phyloP scores from a whole-genome alignment of 2,113 vertebrate species.

The Origma solitaria region DNA sequence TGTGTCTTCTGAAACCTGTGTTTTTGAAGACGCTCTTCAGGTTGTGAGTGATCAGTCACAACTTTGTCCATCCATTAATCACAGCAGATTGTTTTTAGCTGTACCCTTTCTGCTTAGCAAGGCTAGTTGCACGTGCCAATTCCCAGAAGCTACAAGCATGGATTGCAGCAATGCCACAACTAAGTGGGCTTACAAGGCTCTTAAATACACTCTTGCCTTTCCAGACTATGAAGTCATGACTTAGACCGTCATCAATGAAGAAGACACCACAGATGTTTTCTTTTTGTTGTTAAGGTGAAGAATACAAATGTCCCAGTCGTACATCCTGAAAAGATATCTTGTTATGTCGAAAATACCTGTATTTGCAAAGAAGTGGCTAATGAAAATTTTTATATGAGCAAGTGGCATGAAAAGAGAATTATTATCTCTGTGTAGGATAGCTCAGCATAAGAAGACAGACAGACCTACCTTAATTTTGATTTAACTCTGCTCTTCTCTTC shows the following conservation, averaged over 20 bases:
- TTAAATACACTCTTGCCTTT: background rate
- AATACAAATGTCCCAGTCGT: background rate
- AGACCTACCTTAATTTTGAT: background rate
- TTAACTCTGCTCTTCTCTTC: background rate
- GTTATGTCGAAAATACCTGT: background rate
- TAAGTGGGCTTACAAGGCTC: background rate
- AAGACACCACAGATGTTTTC: background rate
- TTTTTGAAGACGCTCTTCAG: rapidly evolving
- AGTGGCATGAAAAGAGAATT: background rate
- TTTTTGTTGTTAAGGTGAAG: background rate
- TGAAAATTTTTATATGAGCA: background rate
- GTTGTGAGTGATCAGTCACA: background rate
- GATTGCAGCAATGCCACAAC: background rate
- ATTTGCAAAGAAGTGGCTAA: background rate
- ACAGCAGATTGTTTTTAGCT: background rate
- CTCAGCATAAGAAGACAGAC: background rate
- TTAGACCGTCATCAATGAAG: background rate
- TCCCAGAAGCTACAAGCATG: background rate
- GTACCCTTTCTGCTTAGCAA: background rate
- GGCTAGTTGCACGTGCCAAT: background rate
- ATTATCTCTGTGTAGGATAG: background rate
- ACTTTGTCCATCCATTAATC: background rate
- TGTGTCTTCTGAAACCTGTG: rapidly evolving
- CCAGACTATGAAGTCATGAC: background rate
- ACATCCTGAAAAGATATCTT: background rate